These are phyloP conservation scores for Troides aeacus DNA, from an alignment of 2,888 invertebrate species.

Conservation along the genomic window DNA sequence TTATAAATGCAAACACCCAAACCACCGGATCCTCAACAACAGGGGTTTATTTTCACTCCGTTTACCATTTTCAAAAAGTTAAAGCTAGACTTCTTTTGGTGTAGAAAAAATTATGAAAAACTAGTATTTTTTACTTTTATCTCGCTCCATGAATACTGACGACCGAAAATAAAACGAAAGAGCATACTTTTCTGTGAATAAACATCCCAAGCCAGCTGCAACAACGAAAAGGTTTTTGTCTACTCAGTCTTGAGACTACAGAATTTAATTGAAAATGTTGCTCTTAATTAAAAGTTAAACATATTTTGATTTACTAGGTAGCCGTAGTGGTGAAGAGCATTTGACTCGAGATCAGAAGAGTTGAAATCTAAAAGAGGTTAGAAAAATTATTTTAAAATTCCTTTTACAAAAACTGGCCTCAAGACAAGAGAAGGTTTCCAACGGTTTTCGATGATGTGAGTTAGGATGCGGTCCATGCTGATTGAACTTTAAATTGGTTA, in stretches of 20 bases:
- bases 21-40: neutral
- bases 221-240: neutral
- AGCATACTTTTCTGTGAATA: slow-evolving; percentile 16
- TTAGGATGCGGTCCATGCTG: neutral
- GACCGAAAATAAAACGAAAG: slow-evolving; percentile 20
- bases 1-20: slow-evolving; percentile 6
- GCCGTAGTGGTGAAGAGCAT: too few relatives aligned
- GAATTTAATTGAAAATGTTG: slow-evolving; percentile 6
- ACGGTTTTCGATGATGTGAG: too few relatives aligned
- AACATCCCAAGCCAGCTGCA: slow-evolving; percentile 7
- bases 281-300: neutral
- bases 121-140: neutral
- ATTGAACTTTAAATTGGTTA: neutral
- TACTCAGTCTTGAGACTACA: neutral
- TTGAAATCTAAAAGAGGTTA: too few relatives aligned
- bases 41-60: slow-evolving; percentile 2
- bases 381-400: too few relatives aligned
- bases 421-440: too few relatives aligned
- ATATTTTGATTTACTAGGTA: too few relatives aligned
- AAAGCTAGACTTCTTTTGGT: slow-evolving; percentile 2
- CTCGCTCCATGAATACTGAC: slow-evolving; percentile 6
- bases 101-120: slow-evolving; percentile 4
- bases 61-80: slow-evolving; percentile 9
- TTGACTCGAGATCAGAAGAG: too few relatives aligned
- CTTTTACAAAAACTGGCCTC: too few relatives aligned